Base-by-base conservation (phyloP, 2,888 invertebrate genomes). In the Tachina grossa region DNA sequence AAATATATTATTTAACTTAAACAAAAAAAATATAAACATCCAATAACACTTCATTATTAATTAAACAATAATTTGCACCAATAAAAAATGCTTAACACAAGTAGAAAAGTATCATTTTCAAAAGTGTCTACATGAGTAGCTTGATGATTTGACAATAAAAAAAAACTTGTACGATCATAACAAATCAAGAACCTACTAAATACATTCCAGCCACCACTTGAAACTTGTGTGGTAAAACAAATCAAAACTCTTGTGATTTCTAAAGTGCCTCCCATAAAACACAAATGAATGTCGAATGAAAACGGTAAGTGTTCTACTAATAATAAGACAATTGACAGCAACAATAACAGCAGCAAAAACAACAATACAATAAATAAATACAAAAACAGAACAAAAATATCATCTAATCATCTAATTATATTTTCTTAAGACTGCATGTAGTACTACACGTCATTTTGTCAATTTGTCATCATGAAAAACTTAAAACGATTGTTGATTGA, bases 161-260 rank as follows among this genome's bases (percentile, higher is more conserved):
- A n/a, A 59, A 68, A 57, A 65, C 19, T 45, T 65, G 31, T 45
- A 47, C 76, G 57, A 68, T 49, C 49, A 57, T 10, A 31, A 31
- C 19, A 78, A 69, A 78, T 39, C 53, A 53, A 53, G 51, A 71
- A 49, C 9, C 11, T 6, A 43, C 11, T 31, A 43, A 69, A 61
- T 39, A 63, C 53, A 49, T 31, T 75, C 43, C 43, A 66, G 61
- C 43, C 43, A 66, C 49, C 57, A 75, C 85, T 85, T 69, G 78
- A 85, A 65, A 82, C 71, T 79, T 53, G 47, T 85, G 68, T 85
- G 85, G 69, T 83, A 65, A 83, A 79, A 79, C 69, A 85, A 82
- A 85, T 79, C 78, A 61, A 75, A 82, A 68, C 74, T 63, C 81
- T 85, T 78, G 78, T 82, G 85, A 78, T 69, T 74, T 82, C 43